Conservation (phyloP, 1,140 invertebrate genomes). For the Drosophila truncata region DNA sequence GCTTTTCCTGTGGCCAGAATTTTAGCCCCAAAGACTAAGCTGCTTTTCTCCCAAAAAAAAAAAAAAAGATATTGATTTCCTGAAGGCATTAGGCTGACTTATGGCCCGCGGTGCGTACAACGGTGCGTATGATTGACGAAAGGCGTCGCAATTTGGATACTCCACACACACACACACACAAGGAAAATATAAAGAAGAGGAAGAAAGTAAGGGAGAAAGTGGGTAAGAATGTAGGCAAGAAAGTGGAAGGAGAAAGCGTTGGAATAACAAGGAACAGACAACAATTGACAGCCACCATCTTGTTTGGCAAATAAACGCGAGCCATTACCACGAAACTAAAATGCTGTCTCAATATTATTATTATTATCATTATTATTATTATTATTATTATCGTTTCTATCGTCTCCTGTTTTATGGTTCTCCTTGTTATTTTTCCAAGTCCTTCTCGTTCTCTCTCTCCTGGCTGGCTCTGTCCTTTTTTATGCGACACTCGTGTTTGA, state of each 20-base stretch:
- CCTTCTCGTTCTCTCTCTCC: background rate
- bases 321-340: conserved; percentile 76
- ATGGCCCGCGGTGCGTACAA: conserved; percentile 38
- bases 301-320: conserved; percentile 73
- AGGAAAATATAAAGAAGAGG: too few relatives aligned
- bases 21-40: conserved; percentile 1
- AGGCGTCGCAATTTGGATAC: conserved; percentile 43
- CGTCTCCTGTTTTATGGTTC: conserved; percentile 18
- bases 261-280: conserved; percentile 31
- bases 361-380: conserved; percentile 56
- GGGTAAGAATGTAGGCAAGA: background rate
- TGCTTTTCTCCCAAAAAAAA: conserved; percentile 7
- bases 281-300: conserved; percentile 57
- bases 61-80: conserved; percentile 38
- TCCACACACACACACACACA: conserved; percentile 3
- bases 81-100: conserved; percentile 28
- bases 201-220: background rate
- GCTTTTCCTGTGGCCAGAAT: conserved; percentile 5
- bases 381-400: conserved; percentile 51
- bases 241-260: background rate
- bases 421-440: conserved; percentile 27
- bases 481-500: conserved; percentile 53
- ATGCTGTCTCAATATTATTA: conserved; percentile 72
- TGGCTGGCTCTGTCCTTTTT: conserved; percentile 15
- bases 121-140: conserved; percentile 55